A percentile compares a stretch with the other conserved stretches of the same genome.
Evolutionary conservation across 2,888 invertebrate species (phyloP).

Genomic region (Pomacea canaliculata): DNA sequence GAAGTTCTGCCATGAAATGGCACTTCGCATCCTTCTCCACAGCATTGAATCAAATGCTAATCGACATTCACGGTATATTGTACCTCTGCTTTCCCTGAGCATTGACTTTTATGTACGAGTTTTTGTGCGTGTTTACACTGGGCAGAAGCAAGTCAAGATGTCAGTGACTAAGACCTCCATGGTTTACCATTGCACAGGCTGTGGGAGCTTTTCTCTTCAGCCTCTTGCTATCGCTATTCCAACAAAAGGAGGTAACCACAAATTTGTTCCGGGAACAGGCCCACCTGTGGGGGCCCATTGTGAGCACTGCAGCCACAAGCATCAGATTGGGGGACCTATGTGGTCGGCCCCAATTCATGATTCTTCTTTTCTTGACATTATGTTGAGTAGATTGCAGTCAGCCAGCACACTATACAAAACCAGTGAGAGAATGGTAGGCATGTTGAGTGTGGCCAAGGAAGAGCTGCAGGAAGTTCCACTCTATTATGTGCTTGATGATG

Average conservation of each 20-base stretch:
- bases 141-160: constrained; percentile 87
- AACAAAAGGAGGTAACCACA: constrained; percentile 67
- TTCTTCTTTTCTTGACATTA: constrained; percentile 79
- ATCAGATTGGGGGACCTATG: constrained; percentile 90
- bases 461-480: constrained; percentile 88
- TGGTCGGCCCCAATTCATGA: constrained; percentile 92
- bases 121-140: constrained; percentile 86
- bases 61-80: constrained; percentile 91
- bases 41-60: constrained; percentile 93
- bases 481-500: constrained; percentile 86
- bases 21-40: constrained; percentile 90
- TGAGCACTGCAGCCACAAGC: constrained; percentile 81
- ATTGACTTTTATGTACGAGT: constrained; percentile 97
- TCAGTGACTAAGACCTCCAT: constrained; percentile 82
- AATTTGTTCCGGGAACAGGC: constrained; percentile 79
- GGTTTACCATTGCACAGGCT: constrained; percentile 91
- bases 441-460: constrained; percentile 81
- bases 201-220: constrained; percentile 84
- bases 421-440: constrained; percentile 75
- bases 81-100: constrained; percentile 89
- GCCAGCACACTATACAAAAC: constrained; percentile 76
- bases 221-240: constrained; percentile 76
- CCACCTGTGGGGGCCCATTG: constrained; percentile 80
- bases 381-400: constrained; percentile 73
- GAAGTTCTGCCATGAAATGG: constrained; percentile 89